These are phyloP conservation scores for Rhogogaster chlorosoma DNA, from an alignment of 2,888 invertebrate species.

Conservation along the genomic window DNA sequence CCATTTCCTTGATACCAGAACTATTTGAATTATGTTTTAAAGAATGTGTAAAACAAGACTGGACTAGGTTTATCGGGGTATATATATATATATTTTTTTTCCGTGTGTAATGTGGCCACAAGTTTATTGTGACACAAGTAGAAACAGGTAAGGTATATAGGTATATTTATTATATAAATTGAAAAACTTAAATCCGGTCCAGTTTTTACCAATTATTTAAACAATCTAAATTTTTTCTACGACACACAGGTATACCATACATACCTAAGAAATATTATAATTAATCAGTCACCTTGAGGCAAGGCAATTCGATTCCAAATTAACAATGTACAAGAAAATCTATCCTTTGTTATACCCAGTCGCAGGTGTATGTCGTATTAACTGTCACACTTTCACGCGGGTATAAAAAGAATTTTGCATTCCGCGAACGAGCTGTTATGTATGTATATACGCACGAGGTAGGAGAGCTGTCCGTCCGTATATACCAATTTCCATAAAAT, in stretches of 20 bases:
- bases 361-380: neutral
- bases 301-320: neutral
- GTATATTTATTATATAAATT: too few relatives aligned
- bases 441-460: neutral
- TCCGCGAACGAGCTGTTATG: slow-evolving; percentile 7
- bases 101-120: too few relatives aligned
- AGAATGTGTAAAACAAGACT: neutral
- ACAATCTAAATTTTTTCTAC: slow-evolving; percentile 17
- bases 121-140: neutral
- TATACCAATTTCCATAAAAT: slow-evolving; percentile 31
- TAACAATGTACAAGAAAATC: neutral
- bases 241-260: neutral
- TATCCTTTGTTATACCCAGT: neutral
- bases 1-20: slow-evolving; percentile 23
- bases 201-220: slow-evolving; percentile 7
- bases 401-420: slow-evolving; percentile 25
- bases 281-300: neutral
- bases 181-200: neutral
- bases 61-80: neutral
- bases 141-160: neutral
- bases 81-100: too few relatives aligned
- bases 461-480: neutral
- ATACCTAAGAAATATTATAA: neutral
- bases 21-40: slow-evolving; percentile 5
- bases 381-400: neutral